Percentiles rank a stretch among this genome's conserved stretches.
These are phyloP conservation scores for Achlya flavicornis DNA, from an alignment of 2,888 invertebrate species.

Conservation along the genomic window DNA sequence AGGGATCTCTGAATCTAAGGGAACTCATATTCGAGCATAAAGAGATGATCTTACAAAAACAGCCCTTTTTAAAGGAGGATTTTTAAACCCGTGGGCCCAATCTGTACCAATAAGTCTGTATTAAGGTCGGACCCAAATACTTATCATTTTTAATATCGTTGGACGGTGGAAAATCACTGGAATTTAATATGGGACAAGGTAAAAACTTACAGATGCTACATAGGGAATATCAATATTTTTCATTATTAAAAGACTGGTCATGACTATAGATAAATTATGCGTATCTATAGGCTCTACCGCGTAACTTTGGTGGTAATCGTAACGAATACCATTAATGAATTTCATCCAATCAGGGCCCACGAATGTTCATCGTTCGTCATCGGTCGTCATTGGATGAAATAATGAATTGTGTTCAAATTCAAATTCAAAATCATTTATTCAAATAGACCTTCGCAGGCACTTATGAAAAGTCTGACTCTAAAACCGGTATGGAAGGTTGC, in stretches of 20 bases:
- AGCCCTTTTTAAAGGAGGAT: constrained; percentile 11
- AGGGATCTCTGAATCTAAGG: neutral
- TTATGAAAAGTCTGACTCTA: too few relatives aligned
- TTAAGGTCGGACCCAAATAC: constrained; percentile 42
- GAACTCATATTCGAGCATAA: neutral
- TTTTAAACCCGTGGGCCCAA: constrained; percentile 39
- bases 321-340: too few relatives aligned
- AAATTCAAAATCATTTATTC: too few relatives aligned
- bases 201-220: constrained; percentile 6
- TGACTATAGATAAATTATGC: too few relatives aligned
- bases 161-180: constrained; percentile 30
- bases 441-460: too few relatives aligned
- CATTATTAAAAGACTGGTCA: neutral
- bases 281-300: too few relatives aligned
- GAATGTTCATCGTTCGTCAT: too few relatives aligned
- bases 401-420: too few relatives aligned
- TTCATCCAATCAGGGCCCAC: too few relatives aligned
- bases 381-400: too few relatives aligned
- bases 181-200: constrained; percentile 31
- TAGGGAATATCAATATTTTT: neutral
- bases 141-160: constrained; percentile 56
- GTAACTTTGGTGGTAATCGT: too few relatives aligned
- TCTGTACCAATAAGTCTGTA: constrained; percentile 45
- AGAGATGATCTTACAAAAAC: neutral
- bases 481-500: too few relatives aligned